A percentile compares a stretch with the other conserved stretches of the same genome.
Conservation (phyloP, 2,797 vertebrate genomes). For the Odontamblyopus lacepedii region DNA sequence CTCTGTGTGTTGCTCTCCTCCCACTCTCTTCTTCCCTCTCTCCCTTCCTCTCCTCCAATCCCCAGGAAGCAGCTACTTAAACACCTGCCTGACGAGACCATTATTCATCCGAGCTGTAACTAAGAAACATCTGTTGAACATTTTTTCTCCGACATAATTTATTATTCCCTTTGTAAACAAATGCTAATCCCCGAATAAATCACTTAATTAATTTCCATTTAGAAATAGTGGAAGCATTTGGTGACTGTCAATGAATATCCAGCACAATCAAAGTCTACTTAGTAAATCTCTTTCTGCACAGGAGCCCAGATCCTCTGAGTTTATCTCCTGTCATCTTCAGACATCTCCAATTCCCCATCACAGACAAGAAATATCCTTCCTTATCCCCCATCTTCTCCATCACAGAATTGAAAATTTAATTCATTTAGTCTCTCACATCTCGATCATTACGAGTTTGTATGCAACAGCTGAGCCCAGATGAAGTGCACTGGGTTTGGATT, state of each 20-base stretch:
- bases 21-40: no score
- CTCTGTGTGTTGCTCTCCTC: no score
- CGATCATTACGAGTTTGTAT: neutral
- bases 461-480: neutral
- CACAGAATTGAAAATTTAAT: neutral
- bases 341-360: conserved; percentile 17
- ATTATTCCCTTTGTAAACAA: neutral
- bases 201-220: conserved; percentile 1
- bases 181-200: conserved; percentile 8
- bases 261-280: neutral
- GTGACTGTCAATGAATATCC: conserved; percentile 4
- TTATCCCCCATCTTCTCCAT: conserved; percentile 3
- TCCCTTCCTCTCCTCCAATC: neutral
- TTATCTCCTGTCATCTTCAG: conserved; percentile 14
- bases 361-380: neutral
- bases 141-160: neutral
- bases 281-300: neutral
- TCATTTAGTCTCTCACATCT: neutral
- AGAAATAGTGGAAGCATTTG: neutral
- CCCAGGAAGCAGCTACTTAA: conserved; percentile 3
- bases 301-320: conserved; percentile 16
- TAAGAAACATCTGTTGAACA: neutral
- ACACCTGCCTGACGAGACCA: conserved; percentile 5
- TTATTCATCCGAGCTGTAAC: conserved; percentile 3
- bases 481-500: neutral